A percentile compares a stretch with the other conserved stretches of the same genome.
Conservation (phyloP, 2,797 vertebrate genomes). For the Parauchenoglanis ngamensis region DNA sequence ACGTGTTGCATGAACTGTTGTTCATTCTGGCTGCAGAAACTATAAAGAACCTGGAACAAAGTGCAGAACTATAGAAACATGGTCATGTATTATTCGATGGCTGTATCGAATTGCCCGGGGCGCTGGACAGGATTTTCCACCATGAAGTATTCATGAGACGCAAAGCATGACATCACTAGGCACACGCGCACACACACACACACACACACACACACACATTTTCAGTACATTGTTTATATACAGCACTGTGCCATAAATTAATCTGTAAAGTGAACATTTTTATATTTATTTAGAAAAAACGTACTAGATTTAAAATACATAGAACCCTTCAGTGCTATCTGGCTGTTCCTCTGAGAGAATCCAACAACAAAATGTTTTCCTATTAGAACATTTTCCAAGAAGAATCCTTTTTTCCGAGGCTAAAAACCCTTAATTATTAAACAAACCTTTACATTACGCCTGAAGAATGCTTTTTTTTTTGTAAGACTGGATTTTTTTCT, state of each 20-base stretch:
- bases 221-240: background rate
- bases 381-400: background rate
- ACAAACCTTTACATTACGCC: background rate
- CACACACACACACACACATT: background rate
- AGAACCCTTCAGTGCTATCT: background rate
- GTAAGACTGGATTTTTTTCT: background rate
- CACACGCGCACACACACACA: slow-evolving; percentile 3
- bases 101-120: slow-evolving; percentile 13
- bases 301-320: background rate
- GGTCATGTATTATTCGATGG: slow-evolving; percentile 21
- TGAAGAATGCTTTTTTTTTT: background rate
- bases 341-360: background rate
- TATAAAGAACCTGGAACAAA: background rate
- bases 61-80: background rate
- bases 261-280: background rate
- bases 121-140: slow-evolving; percentile 62
- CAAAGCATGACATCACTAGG: slow-evolving; percentile 36
- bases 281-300: background rate
- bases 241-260: background rate
- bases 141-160: slow-evolving; percentile 63
- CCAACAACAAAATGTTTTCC: background rate
- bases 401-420: background rate
- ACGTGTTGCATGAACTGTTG: slow-evolving; percentile 4
- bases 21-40: background rate
- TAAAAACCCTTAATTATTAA: background rate